A percentile compares a stretch with the other conserved stretches of the same genome.
These are phyloP conservation scores for Sitobion miscanthi DNA, from an alignment of 1,140 invertebrate genomes.

Conservation along the genomic window DNA sequence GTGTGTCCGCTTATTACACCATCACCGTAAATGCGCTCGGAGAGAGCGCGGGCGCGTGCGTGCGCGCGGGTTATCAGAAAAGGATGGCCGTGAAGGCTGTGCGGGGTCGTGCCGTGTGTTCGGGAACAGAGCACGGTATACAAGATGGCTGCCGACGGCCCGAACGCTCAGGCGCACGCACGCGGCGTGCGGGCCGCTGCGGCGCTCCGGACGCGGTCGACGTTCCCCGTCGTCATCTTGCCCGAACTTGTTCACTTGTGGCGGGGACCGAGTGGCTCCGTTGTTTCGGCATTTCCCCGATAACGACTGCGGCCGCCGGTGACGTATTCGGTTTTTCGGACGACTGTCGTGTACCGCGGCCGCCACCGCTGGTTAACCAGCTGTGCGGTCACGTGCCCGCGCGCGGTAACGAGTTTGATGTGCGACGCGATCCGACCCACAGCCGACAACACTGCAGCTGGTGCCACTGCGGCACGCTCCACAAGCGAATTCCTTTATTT, in stretches of 20 bases:
- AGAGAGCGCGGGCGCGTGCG: not conserved
- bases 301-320: not conserved
- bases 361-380: not conserved
- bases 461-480: not conserved
- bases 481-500: slow-evolving; percentile 19
- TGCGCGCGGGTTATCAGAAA: slow-evolving; percentile 48
- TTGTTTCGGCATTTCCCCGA: not conserved
- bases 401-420: not conserved
- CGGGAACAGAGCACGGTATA: slow-evolving; percentile 6
- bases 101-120: not conserved
- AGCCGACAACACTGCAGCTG: too few relatives aligned
- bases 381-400: not conserved
- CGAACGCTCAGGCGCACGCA: not conserved
- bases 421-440: too few relatives aligned
- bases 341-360: not conserved
- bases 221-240: not conserved
- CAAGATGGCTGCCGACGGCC: slow-evolving; percentile 43
- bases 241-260: not conserved
- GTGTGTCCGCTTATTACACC: not conserved
- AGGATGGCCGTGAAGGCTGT: slow-evolving; percentile 36
- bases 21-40: not conserved
- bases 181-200: not conserved
- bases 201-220: too few relatives aligned
- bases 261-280: not conserved
- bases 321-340: not conserved